Evolutionary conservation across 2,797 vertebrate species (phyloP), one percentile per base, ranked within the genome.

Genomic region (Nyctibius grandis): DNA sequence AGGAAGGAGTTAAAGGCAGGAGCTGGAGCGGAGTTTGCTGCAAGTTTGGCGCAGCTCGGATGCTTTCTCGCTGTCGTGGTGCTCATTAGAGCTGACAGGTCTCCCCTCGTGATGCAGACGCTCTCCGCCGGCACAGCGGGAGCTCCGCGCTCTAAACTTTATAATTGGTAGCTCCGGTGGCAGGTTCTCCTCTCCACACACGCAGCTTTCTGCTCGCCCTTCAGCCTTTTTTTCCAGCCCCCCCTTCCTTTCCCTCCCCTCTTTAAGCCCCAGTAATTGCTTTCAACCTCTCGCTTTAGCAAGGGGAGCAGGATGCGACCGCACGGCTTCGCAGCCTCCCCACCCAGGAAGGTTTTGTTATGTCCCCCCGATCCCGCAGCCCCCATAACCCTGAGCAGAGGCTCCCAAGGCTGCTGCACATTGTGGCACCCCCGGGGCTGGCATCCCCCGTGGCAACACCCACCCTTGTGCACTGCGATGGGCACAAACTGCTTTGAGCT

Each of bases 141-240:
- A 94, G 96, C 95, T 88, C 97, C 47, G 13, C 11, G 47, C 93
- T 94, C 88, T 95, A 96, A 96, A 98, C 98, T 98, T 97, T 98
- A 98, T 98, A 99, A 98, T 98, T 98, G 98, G 98, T 97, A 97
- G 84, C 97, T 96, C 95, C 59, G 61, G 97, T 98, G 98, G 98
- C 98, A 98, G 98, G 98, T 98, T 98, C 97, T 97, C 97, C 97
- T 97, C 97, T 97, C 78, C 15, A 74, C 91, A 47, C 95, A 88
- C 11, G 9, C 87, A 83, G 93, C 94, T 88, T 80, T 94, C 95
- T 61, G 91, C 85, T 91, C 70, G 9, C 91, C 89, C 93, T 94
- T 95, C 96, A 89, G 95, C 88, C 75, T 34, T 42, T n/a, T 26
- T 31, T 26, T 47, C 47, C 18, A 17, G 2, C 12, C 3, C 9